Evolutionary conservation across 2,797 vertebrate genomes (phyloP), one percentile per base, ranked within the genome.

Genomic region (Manis crassicaudata): DNA sequence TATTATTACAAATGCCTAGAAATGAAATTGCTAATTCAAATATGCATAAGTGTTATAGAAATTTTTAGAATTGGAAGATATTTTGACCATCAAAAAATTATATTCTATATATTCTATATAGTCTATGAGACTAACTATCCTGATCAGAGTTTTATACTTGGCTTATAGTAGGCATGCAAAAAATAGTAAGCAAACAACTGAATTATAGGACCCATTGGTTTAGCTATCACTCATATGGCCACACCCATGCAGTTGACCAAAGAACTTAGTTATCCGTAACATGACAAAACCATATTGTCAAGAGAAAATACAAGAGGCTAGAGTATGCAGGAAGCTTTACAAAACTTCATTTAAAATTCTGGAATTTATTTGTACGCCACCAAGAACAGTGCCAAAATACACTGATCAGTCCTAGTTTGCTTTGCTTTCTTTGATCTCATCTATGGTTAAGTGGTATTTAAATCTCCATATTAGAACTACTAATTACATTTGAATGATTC

Each of bases 331-430:
- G 18, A 16, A 87, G 14, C 29, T 95, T 79, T 86, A 37, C 32
- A 75, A 86, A 96, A 90, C 12, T 86, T 18, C 43, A 77, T 27
- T 72, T 94, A 70, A 92, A 87, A 96, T 73, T 96, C 32, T 90
- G 88, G 32, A 87, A 96, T 88, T 75, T 81, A 85, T 50, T 90
- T 82, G 70, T 37, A 72, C 80, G 20, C 46, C 80, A 96, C 32
- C 21, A 88, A 95, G 27, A 88, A 70, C n/a, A 18, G 29, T 21
- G 7, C 13, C 82, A 96, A 73, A 13, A 81, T 40, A 60, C 27
- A 72, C 25, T 82, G 35, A 89, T 52, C 20, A 73, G 14, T 80
- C 5, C 23, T 32, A 70, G 52, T 81, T 95, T 95, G 27, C 9
- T 86, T 84, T 92, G 54, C 13, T 95, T 94, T 92, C 52, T 46